Evolutionary conservation across 2,113 vertebrate species (phyloP), one percentile per base, ranked within the genome.

Genomic region (Pongo abelii): DNA sequence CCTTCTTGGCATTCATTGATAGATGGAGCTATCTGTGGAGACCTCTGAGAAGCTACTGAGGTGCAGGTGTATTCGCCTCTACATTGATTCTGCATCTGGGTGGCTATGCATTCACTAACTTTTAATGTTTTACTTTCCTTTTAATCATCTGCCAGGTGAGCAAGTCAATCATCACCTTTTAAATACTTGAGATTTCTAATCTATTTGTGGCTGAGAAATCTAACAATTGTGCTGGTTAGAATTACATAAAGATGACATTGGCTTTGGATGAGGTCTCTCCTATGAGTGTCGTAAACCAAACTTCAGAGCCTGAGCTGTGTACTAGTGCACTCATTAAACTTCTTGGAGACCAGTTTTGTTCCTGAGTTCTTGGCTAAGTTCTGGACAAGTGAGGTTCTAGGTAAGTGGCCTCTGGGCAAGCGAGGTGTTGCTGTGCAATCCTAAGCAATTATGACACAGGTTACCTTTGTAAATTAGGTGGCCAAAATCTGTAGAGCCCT

Each of bases 21-120:
- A 72, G 38, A 3, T n/a, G 4, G 10, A 18, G 35, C 0, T 7
- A 27, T 22, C 32, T 2, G 6, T 3, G 1, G 32, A 4, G 25
- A 30, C 3, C 23, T 16, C 27, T 3, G 1, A 6, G 23, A 48
- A 61, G 6, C 35, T 23, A 6, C 23, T 1, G 35, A n/a, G 8
- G 46, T 3, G 0, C 7, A 22, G 12, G 27, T 30, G 1, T 35
- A 0, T 48, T 1, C 20, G 11, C 25, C 10, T 22, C 10, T 17
- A 4, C 9, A 3, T 8, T 0, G 23, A 48, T n/a, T 6, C 64
- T 46, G 35, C 3, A 25, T 8, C 55, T 13, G 5, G 61, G 55
- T 25, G 64, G n/a, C n/a, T 14, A 0, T 43, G 22, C 6, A 1
- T 48, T 32, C 25, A 14, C 20, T 59, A 75, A 74, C 48, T 2